Evolutionary conservation across 2,113 vertebrate species (phyloP), one percentile per base, ranked within the genome.

Genomic region (Strix aluco): DNA sequence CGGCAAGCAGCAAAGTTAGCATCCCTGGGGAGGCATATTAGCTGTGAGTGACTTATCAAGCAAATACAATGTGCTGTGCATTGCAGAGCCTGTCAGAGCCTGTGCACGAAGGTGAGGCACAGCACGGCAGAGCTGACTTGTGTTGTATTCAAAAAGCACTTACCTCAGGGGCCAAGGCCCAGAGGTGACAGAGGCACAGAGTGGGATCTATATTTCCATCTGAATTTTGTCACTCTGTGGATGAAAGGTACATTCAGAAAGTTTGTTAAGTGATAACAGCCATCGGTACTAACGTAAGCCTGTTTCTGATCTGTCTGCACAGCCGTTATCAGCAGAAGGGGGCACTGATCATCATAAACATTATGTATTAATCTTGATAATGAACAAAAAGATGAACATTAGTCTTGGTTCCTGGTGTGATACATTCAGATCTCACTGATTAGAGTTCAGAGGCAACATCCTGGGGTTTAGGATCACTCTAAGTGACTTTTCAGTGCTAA

Each of bases 161-260:
- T 15, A 30, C 52, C 75, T 2, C 19, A 5, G 52, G 32, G 26
- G 79, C 52, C 63, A 27, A 3, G 34, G 70, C 34, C 54, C 9
- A 0, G 40, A 10, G 59, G 32, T 14, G 57, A 5, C 1, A 3
- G 16, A 13, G n/a, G 23, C 8, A 15, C 40, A 2, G n/a, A 1
- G 3, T 4, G 47, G 32, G 32, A n/a, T 10, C 13, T 2, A 2
- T 1, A 6, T 40, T 47, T 19, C 32, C 59, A 11, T 7, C 46
- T 5, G 61, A 26, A 5, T 75, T 82, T 55, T 36, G 74, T 40
- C 77, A 1, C 27, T 23, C 34, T 20, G 52, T 17, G 51, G n/a
- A 13, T 17, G 13, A 22, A 51, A 84, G 22, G 32, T 6, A 7
- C 2, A 2, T 1, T 19, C 25, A 7, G 65, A 5, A 44, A 16